These are phyloP conservation scores for Psittacara wagleri DNA, from an alignment of 2,113 vertebrate genomes.

Conservation along the genomic window DNA sequence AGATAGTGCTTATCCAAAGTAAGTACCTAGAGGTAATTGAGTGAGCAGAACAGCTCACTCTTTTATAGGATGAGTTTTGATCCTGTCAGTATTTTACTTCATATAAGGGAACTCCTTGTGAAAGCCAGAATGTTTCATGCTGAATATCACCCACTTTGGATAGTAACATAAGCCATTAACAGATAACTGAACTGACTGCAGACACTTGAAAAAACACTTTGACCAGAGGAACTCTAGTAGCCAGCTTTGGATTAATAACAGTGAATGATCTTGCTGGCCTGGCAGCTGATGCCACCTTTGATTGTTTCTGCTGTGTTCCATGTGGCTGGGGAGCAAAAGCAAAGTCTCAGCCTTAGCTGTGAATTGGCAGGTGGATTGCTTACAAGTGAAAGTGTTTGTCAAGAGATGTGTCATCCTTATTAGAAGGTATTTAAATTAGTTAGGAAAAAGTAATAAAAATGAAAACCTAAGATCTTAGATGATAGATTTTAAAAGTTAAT, in stretches of 20 bases:
- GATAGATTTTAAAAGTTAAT: conserved; percentile 6
- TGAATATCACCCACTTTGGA: neutral
- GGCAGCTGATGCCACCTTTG: neutral
- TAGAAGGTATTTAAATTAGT: conserved; percentile 5
- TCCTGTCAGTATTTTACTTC: neutral
- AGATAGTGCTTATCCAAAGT: neutral
- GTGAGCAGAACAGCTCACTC: neutral
- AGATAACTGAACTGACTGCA: neutral
- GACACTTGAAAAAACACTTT: neutral
- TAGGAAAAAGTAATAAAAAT: neutral
- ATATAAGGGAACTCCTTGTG: neutral
- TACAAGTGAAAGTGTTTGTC: neutral
- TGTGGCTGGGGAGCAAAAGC: neutral
- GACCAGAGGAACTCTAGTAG: neutral
- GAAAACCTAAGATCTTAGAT: neutral
- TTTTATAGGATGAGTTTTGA: neutral
- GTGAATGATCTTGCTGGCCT: neutral
- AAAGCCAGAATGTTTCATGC: neutral
- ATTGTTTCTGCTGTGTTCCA: neutral
- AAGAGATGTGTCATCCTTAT: conserved; percentile 1
- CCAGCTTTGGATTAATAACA: neutral
- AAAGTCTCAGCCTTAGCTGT: neutral
- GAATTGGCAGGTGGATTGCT: neutral
- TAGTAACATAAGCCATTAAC: neutral
- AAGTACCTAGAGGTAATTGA: neutral